Evolutionary conservation across 2,888 invertebrate genomes (phyloP), one percentile per base, ranked within the genome.

Genomic region (Trichogramma dendrolimi): DNA sequence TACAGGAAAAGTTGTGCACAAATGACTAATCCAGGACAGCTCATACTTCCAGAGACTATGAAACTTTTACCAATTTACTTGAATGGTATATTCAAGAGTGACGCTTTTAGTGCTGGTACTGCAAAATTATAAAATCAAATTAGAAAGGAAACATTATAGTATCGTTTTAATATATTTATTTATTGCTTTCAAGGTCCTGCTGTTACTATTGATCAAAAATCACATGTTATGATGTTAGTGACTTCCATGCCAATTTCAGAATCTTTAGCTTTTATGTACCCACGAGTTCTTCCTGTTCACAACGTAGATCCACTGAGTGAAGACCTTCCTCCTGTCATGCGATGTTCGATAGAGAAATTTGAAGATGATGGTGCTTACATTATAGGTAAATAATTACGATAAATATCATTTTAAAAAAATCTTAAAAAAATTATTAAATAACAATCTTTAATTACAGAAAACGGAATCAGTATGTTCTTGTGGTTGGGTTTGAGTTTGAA

Each of bases 31-130:
- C 90, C 92, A 39, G 97, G 97, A 0, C 98, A 99, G 82, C 86
- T 99, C n/a, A 98, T 99, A 75, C 83, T 99, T 71, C 99, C 99
- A 0, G 99, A 99, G 83, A 93, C 93, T 76, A 91, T 99, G 87
- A 99, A 99, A 82, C 83, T 99, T 68, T 83, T 99, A 75, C 99
- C 99, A 11, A 83, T 99, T 11, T 98, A 97, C 79, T 86, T 92
- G 64, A 96, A 94, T 81, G 96, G 96, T 79, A 80, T 99, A 73
- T 82, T 97, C 72, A 92, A 95, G 72, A 91, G 90, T 71, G 97
- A 98, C 79, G 95, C 96, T 0, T 78, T 99, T 40, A 89, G 91
- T 58, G 97, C 96, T 73, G 96, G 96, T 88, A 70, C 69, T 77
- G 27, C 27, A 27, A 27, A 27, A 44, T 43, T 64, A 49, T 38